These are phyloP conservation scores for Scelioninae gen. 1 DNA, from an alignment of 2,888 invertebrate genomes.

Conservation along the genomic window DNA sequence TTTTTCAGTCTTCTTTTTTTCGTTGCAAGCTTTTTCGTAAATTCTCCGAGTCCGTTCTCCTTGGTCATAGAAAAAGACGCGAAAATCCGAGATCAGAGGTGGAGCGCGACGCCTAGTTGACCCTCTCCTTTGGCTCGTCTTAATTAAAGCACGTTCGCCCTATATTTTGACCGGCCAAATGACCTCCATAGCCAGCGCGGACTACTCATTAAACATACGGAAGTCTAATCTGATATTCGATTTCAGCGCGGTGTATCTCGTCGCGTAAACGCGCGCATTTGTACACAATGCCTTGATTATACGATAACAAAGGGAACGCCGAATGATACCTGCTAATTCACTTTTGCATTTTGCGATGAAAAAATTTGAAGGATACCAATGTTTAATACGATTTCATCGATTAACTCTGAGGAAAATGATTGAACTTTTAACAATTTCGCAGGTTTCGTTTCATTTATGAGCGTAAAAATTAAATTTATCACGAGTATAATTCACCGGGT, in stretches of 20 bases:
- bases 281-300: conserved; percentile 33
- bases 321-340: conserved; percentile 6
- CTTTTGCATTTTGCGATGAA: conserved; percentile 4
- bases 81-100: conserved; percentile 52
- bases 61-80: conserved; percentile 38
- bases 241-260: conserved; percentile 29
- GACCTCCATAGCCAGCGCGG: conserved; percentile 47
- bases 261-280: conserved; percentile 32
- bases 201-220: conserved; percentile 57
- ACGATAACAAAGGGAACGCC: conserved; percentile 34
- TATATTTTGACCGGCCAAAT: conserved; percentile 59
- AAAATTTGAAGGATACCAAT: too few relatives aligned
- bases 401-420: conserved; percentile 10
- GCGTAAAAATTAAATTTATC: conserved; percentile 49
- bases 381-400: too few relatives aligned
- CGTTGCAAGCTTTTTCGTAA: conserved; percentile 28
- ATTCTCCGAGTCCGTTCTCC: conserved; percentile 5
- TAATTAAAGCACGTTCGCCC: conserved; percentile 69
- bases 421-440: conserved; percentile 23
- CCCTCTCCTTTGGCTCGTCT: conserved; percentile 54
- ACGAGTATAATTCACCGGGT: conserved; percentile 46
- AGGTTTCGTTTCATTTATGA: conserved; percentile 28
- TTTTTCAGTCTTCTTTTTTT: conserved; percentile 21
- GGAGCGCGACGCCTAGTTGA: conserved; percentile 25
- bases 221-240: conserved; percentile 56